phyloP scores from a whole-genome alignment of 2,888 invertebrate species.

The Dolomedes plantarius region DNA sequence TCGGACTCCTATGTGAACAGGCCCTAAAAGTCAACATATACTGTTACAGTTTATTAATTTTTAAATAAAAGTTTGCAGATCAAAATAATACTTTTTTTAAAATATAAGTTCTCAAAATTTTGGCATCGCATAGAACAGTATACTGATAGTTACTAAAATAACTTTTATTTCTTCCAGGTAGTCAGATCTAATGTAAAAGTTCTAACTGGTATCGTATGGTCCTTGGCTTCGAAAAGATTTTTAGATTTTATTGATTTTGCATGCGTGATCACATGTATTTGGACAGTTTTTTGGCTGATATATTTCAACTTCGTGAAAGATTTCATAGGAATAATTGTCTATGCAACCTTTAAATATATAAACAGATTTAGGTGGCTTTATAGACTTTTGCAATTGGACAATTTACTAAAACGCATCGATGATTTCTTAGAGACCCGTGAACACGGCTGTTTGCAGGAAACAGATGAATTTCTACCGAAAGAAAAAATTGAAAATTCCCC shows the following conservation, averaged over 20 bases:
- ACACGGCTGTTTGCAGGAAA: too few relatives aligned
- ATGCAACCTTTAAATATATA: not conserved
- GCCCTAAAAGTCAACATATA: too few relatives aligned
- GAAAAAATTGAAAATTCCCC: too few relatives aligned
- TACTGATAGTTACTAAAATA: too few relatives aligned
- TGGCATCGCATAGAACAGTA: too few relatives aligned
- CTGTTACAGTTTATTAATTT: too few relatives aligned
- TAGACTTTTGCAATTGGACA: not conserved
- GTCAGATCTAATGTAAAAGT: not conserved
- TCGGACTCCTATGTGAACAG: too few relatives aligned
- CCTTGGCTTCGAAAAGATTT: not conserved
- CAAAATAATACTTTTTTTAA: too few relatives aligned
- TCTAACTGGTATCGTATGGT: not conserved
- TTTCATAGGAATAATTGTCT: not conserved
- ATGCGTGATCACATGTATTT: not conserved
- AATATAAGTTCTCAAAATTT: too few relatives aligned
- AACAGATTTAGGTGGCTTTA: not conserved
- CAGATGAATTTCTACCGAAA: too few relatives aligned
- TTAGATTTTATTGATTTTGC: not conserved
- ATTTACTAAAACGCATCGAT: not conserved
- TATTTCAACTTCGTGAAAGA: not conserved
- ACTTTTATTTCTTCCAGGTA: not conserved
- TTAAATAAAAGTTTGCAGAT: too few relatives aligned
- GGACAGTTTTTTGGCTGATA: not conserved
- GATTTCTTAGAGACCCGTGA: not conserved